phyloP scores from a whole-genome alignment of 2,888 invertebrate species.

The Hybos culiciformis region DNA sequence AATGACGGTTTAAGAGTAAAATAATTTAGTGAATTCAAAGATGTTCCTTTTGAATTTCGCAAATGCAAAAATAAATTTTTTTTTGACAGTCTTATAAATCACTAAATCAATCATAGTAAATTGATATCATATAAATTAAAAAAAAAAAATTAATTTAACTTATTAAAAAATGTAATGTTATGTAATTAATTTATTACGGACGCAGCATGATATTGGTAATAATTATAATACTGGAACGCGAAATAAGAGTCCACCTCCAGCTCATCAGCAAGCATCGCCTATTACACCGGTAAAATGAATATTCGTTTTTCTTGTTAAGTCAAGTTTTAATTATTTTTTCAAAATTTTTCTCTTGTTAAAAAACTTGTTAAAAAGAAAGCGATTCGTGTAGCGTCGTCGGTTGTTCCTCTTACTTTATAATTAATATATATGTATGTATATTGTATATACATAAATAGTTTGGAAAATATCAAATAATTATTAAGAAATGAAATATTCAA shows the following conservation, averaged over 20 bases:
- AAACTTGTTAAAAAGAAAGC: slow-evolving; percentile 23
- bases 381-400: slow-evolving; percentile 7
- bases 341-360: slow-evolving; percentile 10
- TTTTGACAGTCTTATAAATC: too few species aligned
- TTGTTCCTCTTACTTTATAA: too few species aligned
- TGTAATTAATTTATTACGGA: too few species aligned
- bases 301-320: slow-evolving; percentile 3
- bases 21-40: too few species aligned
- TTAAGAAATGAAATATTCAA: too few species aligned
- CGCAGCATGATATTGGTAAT: slow-evolving; percentile 45
- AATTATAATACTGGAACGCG: slow-evolving; percentile 30
- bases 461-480: too few species aligned
- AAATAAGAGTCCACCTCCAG: slow-evolving; percentile 67
- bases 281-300: slow-evolving; percentile 48
- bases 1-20: too few species aligned
- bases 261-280: slow-evolving; percentile 67
- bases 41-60: too few species aligned
- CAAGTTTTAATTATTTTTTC: not conserved
- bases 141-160: slow-evolving; percentile 9
- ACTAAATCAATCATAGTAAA: too few species aligned
- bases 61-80: too few species aligned
- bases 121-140: slow-evolving; percentile 4
- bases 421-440: too few species aligned
- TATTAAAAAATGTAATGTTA: slow-evolving; percentile 20
- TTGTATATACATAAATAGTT: too few species aligned